phyloP scores from a whole-genome alignment of 2,888 invertebrate genomes.

The Lysandra bellargus region DNA sequence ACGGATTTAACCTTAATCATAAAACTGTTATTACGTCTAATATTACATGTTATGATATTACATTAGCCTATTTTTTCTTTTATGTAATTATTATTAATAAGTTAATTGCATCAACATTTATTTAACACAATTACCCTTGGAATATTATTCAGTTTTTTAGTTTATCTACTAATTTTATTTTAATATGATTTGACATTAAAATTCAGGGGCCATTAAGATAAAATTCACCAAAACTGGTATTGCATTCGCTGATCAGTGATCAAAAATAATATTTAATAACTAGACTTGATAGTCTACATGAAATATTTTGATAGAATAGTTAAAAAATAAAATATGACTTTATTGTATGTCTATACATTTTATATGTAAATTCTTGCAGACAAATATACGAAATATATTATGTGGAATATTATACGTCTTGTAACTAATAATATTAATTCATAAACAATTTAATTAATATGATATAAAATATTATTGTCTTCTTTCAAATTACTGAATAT shows the following conservation, averaged over 20 bases:
- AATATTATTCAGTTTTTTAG: neutral
- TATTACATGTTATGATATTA: neutral
- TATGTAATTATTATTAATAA: neutral
- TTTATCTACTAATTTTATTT: neutral
- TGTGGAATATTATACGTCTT: too few species aligned
- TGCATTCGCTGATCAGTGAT: neutral
- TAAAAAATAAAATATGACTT: neutral
- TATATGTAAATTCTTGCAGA: too few species aligned
- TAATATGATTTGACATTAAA: constrained; percentile 4
- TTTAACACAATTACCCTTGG: neutral
- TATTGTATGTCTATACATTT: too few species aligned
- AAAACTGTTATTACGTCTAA: constrained; percentile 2
- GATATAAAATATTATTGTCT: neutral
- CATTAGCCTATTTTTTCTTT: neutral
- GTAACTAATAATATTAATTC: too few species aligned
- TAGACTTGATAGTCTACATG: neutral
- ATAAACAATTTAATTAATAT: too few species aligned
- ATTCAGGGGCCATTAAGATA: constrained; percentile 2
- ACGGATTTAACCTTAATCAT: neutral
- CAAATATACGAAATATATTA: too few species aligned
- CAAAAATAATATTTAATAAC: neutral
- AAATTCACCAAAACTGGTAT: constrained; percentile 11
- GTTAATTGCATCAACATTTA: constrained; percentile 7
- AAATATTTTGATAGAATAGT: neutral
- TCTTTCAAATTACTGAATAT: neutral